A percentile compares a stretch with the other conserved stretches of the same genome.
Conservation (phyloP, 2,113 vertebrate species). For the Balaeniceps rex region DNA sequence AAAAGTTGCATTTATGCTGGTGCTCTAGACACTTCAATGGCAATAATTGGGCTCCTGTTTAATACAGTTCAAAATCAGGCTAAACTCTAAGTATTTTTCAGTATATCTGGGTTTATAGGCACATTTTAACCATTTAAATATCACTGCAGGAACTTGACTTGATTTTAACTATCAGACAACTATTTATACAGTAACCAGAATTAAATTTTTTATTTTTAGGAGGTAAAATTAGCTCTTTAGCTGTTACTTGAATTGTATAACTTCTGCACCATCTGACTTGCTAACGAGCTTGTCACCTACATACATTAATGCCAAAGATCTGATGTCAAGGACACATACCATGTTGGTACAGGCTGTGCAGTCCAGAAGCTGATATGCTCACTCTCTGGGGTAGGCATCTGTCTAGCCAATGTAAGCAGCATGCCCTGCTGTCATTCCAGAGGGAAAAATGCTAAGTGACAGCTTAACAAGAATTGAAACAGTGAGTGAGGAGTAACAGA, state of each 20-base stretch:
- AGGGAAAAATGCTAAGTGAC: constrained; percentile 42
- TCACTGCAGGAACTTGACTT: background rate
- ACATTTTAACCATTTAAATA: background rate
- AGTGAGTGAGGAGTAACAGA: background rate
- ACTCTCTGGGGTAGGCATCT: constrained; percentile 39
- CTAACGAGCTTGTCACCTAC: background rate
- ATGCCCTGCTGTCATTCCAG: constrained; percentile 35
- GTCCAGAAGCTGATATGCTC: constrained; percentile 17
- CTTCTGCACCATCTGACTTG: background rate
- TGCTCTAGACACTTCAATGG: background rate
- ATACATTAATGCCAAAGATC: background rate
- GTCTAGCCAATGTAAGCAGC: constrained; percentile 26
- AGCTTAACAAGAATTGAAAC: constrained; percentile 38
- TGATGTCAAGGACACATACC: constrained; percentile 1
- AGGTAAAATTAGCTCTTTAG: background rate
- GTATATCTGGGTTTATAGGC: background rate
- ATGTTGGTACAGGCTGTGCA: background rate
- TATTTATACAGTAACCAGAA: background rate
- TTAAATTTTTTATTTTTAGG: background rate
- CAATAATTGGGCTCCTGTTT: background rate
- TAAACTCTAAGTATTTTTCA: background rate
- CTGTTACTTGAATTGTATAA: background rate
- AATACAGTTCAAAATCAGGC: background rate
- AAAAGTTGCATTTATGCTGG: background rate
- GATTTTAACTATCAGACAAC: background rate